Evolutionary conservation across 2,888 invertebrate species (phyloP), one percentile per base, ranked within the genome.

Genomic region (Latheticus oryzae): DNA sequence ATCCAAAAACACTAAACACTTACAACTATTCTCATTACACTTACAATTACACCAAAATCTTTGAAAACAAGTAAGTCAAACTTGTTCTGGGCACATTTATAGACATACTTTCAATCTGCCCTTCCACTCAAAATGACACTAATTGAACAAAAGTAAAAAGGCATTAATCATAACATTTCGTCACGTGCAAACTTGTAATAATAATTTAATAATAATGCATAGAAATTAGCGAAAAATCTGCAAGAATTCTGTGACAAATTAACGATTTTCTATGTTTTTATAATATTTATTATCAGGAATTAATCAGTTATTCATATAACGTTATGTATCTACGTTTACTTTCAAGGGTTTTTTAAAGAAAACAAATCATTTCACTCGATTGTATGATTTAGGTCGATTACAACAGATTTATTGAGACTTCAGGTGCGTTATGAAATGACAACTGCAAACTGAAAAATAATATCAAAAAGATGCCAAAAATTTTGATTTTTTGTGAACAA

Each of bases 71-170:
- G 9, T 26, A 40, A 24, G n/a, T 52, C 51, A 40, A 8, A n/a
- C 8, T 9, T 7, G 42, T 15, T 21, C 24, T 9, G 1, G 9
- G 38, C 23, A 19, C 37, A 52, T 33, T 52, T 42, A 47, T 47
- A 47, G 47, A 33, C 23, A 33, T 16, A 47, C 47, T 35, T 43
- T 52, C 37, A 8, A 38, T 15, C 7, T 23, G 24, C 52, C 52
- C 42, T 52, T 33, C 52, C 42, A 40, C 35, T 19, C 4, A 11
- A 9, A 30, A 4, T 45, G 9, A 15, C 15, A 30, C 13, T 38
- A 38, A 11, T 45, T 30, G 8, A 17, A 8, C 32, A 17, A 38
- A 45, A 30, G 8, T 32, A 32, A 28, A 38, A 38, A 21, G 2
- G 24, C 17, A 40, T 9, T 12, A 2, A 9, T 40, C 13, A 8